Conservation (phyloP, 2,797 vertebrate genomes). For the Benthosema pterotum region DNA sequence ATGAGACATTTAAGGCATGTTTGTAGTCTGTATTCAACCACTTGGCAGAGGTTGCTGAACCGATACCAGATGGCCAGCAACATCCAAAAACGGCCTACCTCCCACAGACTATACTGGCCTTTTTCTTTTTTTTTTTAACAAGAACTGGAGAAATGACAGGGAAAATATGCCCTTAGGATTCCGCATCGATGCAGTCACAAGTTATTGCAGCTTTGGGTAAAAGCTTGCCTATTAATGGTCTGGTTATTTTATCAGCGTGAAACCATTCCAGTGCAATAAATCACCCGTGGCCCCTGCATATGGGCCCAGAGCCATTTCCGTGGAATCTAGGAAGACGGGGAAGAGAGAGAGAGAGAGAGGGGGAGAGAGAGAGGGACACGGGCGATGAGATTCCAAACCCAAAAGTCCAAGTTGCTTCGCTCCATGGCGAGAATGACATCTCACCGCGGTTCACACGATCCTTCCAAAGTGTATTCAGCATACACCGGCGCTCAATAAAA, state of each 20-base stretch:
- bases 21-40: not conserved
- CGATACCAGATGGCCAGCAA: conserved; percentile 1
- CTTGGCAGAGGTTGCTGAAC: not conserved
- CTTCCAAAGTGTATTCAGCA: conserved; percentile 2
- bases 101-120: conserved; percentile 11
- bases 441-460: conserved; percentile 15
- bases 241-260: conserved; percentile 77
- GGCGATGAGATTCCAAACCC: conserved; percentile 51
- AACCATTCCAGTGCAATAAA: conserved; percentile 70
- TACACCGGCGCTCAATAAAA: not conserved
- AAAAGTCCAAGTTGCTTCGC: conserved; percentile 20
- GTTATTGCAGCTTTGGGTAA: conserved; percentile 73
- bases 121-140: conserved; percentile 46
- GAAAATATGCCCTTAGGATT: conserved; percentile 65
- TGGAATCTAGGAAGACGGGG: conserved; percentile 25
- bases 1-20: not conserved
- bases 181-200: conserved; percentile 70
- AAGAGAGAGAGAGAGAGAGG: too few species aligned
- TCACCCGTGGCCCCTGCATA: conserved; percentile 54
- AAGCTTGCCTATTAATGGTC: conserved; percentile 70
- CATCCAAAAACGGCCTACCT: conserved; percentile 8
- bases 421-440: conserved; percentile 9
- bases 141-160: conserved; percentile 33
- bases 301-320: conserved; percentile 48
- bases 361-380: not conserved